Conservation (phyloP, 1,140 invertebrate species). For the Ips typographus region DNA sequence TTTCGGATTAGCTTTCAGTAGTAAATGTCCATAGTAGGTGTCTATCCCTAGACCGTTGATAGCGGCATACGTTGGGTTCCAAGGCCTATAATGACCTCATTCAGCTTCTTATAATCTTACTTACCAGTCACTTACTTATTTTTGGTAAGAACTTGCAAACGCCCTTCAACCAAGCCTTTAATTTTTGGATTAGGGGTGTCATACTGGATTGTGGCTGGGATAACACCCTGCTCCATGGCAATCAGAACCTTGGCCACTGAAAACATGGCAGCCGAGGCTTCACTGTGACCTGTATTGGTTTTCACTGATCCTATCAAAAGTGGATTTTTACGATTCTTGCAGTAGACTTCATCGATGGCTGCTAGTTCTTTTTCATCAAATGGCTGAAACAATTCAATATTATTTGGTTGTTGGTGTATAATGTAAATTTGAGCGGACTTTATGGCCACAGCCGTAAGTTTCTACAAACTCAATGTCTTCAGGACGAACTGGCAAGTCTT, state of each 20-base stretch:
- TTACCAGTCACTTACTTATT: slow-evolving; percentile 46
- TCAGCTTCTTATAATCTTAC: neutral
- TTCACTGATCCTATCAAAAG: slow-evolving; percentile 75
- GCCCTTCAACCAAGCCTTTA: slow-evolving; percentile 64
- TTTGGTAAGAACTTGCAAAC: slow-evolving; percentile 63
- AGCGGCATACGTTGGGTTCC: slow-evolving; percentile 61
- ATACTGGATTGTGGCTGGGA: slow-evolving; percentile 76
- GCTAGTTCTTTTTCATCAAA: slow-evolving; percentile 50
- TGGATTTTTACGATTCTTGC: slow-evolving; percentile 55
- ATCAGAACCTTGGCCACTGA: slow-evolving; percentile 59
- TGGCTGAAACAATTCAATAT: slow-evolving; percentile 27
- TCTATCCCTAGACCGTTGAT: slow-evolving; percentile 65
- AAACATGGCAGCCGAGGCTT: slow-evolving; percentile 64
- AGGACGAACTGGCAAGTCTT: slow-evolving; percentile 63
- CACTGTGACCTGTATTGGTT: slow-evolving; percentile 76
- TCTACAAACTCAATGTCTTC: slow-evolving; percentile 69
- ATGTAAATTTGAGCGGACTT: slow-evolving; percentile 35
- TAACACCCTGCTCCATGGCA: slow-evolving; percentile 66
- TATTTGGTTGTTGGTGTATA: neutral
- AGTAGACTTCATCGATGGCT: slow-evolving; percentile 60
- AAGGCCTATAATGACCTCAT: slow-evolving; percentile 47
- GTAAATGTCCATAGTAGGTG: slow-evolving; percentile 67
- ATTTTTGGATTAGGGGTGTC: slow-evolving; percentile 68
- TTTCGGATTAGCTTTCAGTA: slow-evolving; percentile 62
- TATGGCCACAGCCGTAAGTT: slow-evolving; percentile 64